phyloP scores from a whole-genome alignment of 2,113 vertebrate genomes.

The Engraulis encrasicolus region DNA sequence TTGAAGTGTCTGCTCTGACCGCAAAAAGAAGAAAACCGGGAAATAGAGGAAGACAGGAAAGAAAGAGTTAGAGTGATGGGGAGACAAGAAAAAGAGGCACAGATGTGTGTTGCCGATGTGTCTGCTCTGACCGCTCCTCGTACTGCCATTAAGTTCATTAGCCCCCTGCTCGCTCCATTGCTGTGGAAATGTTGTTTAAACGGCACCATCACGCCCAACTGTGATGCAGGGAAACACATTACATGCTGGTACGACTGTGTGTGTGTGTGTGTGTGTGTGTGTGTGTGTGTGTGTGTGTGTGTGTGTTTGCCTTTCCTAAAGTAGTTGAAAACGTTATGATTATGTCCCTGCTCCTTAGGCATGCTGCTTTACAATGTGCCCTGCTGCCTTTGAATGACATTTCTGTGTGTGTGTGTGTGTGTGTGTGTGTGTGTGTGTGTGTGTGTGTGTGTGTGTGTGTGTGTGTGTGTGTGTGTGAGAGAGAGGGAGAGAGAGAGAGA shows the following conservation, averaged over 20 bases:
- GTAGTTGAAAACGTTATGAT: too few relatives aligned
- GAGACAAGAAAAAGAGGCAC: not conserved
- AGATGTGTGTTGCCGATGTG: not conserved
- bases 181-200: conserved; percentile 1
- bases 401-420: too few relatives aligned
- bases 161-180: not conserved
- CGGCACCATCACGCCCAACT: not conserved
- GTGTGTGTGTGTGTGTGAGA: too few relatives aligned
- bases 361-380: too few relatives aligned
- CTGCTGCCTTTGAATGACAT: too few relatives aligned
- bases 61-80: conserved; percentile 8
- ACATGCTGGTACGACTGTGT: not conserved
- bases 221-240: not conserved
- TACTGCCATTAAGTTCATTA: not conserved
- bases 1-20: too few relatives aligned
- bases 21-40: not conserved
- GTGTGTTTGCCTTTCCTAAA: not conserved
- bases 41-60: not conserved
- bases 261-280: too few relatives aligned
- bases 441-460: too few relatives aligned
- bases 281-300: not conserved
- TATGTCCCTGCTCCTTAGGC: too few relatives aligned
- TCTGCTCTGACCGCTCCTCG: not conserved
- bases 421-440: too few relatives aligned
- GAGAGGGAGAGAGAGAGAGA: too few relatives aligned